Base-by-base conservation (phyloP, 2,113 vertebrate genomes). In the Pyxicephalus adspersus region DNA sequence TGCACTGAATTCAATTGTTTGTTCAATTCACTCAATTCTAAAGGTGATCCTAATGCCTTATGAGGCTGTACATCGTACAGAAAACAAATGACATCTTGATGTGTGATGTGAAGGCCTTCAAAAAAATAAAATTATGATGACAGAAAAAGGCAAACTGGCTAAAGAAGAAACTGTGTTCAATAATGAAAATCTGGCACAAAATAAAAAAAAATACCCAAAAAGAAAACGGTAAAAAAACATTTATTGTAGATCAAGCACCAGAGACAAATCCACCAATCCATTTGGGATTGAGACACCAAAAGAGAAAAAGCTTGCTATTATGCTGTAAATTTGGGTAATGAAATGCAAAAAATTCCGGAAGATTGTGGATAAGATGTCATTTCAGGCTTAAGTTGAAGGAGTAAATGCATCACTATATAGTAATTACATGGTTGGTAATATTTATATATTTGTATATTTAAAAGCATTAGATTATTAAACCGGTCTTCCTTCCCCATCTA, bases 341-440 rank as follows among this genome's bases (percentile, higher is more conserved):
- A 79, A 73, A 83, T 72, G 28, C 63, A 75, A 16, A 70, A 64
- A 45, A 22, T 61, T 66, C 57, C 23, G 5, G 25, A 60, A 78
- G 70, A 68, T 34, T 50, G 80, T 76, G 34, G 63, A 76, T 63
- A 74, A 76, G 64, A 60, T 75, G 63, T 83, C 77, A 83, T 83
- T 83, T 76, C 83, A 83, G 77, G 83, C 72, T 83, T 34, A 25
- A 51, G 1, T 22, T 9, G 28, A 52, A 13, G 20, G 26, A 51
- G 50, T 25, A 25, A 55, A 54, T 71, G 2, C 5, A 28, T 55
- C 38, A 45, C 8, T 11, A 45, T 13, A 45, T 45, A n/a, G n/a
- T n/a, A n/a, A n/a, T n/a, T n/a, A n/a, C n/a, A n/a, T n/a, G n/a
- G n/a, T n/a, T n/a, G n/a, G n/a, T n/a, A n/a, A n/a, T n/a, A n/a